Evolutionary conservation across 1,140 invertebrate species (phyloP), one percentile per base, ranked within the genome.

Genomic region (Drosophila nigromelanica): DNA sequence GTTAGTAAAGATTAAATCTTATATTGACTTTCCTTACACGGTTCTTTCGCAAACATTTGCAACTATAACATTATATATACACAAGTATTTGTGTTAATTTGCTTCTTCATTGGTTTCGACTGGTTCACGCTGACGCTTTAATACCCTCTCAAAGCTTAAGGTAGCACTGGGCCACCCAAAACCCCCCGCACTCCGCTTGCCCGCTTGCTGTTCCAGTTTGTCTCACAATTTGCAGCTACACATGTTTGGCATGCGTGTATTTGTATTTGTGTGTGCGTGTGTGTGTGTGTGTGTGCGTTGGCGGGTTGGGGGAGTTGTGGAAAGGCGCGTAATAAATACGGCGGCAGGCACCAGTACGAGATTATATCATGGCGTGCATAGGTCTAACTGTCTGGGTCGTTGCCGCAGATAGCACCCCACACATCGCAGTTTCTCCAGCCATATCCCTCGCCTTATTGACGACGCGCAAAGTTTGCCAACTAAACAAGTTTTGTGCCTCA

Each of bases 401-500:
- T 60, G 58, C 14, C 14, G 40, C 56, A 15, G 48, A 39, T 76
- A 15, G 27, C 47, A 7, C 24, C 40, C 5, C 40, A 2, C 15
- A 18, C 42, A 6, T 33, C 30, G n/a, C 7, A 51, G 24, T 3
- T 27, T 4, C 24, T 15, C 12, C 45, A 30, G 52, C 40, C 69
- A 40, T 73, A 58, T 72, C 69, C 77, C 71, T 56, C 70, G 74
- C 81, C 81, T 79, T 87, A 87, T 89, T 89, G 83, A 89, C 82
- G 83, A 89, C 83, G 76, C 82, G 82, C 83, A 89, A 87, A 89
- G 83, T 89, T 89, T 89, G 85, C 83, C 85, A 89, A 89, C 83
- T 89, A 89, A 87, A 87, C 82, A 87, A 87, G 82, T 87, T 87
- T 87, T 87, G 82, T 79, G 82, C 82, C 82, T 87, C 83, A 89